phyloP scores from a whole-genome alignment of 2,797 vertebrate species.

The Tapera naevia region DNA sequence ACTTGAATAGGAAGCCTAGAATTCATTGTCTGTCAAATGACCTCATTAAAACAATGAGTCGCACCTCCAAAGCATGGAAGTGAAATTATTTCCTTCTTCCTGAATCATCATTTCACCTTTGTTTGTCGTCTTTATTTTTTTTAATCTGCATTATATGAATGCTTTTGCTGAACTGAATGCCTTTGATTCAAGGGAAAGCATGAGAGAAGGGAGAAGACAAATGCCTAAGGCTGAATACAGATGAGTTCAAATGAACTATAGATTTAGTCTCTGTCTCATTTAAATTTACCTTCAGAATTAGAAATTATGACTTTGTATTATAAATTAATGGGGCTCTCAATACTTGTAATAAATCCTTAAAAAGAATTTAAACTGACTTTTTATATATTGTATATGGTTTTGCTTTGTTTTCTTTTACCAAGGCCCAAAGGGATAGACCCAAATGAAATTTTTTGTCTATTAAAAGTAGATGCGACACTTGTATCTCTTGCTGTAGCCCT shows the following conservation, averaged over 20 bases:
- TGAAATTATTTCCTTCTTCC: background rate
- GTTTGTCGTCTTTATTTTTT: background rate
- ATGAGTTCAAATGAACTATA: background rate
- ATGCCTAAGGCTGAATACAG: background rate
- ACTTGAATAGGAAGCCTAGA: conserved; percentile 1
- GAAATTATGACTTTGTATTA: background rate
- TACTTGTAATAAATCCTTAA: background rate
- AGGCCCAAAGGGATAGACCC: background rate
- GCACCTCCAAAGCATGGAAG: background rate
- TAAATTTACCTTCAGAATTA: conserved; percentile 14
- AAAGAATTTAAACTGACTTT: background rate
- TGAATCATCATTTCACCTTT: conserved; percentile 31
- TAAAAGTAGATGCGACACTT: background rate
- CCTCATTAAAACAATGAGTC: conserved; percentile 37
- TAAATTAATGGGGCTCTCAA: background rate
- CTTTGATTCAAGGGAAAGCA: background rate
- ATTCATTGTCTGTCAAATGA: conserved; percentile 39
- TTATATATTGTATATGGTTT: background rate
- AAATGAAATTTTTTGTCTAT: background rate
- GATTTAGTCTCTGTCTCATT: background rate
- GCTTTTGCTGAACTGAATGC: background rate
- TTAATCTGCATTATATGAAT: background rate
- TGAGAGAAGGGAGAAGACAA: background rate
- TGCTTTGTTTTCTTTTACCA: background rate
- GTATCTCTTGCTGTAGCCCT: background rate